Percentiles rank a stretch among this genome's conserved stretches.
Conservation (phyloP, 2,797 vertebrate species). For the Urophycis tenuis region DNA sequence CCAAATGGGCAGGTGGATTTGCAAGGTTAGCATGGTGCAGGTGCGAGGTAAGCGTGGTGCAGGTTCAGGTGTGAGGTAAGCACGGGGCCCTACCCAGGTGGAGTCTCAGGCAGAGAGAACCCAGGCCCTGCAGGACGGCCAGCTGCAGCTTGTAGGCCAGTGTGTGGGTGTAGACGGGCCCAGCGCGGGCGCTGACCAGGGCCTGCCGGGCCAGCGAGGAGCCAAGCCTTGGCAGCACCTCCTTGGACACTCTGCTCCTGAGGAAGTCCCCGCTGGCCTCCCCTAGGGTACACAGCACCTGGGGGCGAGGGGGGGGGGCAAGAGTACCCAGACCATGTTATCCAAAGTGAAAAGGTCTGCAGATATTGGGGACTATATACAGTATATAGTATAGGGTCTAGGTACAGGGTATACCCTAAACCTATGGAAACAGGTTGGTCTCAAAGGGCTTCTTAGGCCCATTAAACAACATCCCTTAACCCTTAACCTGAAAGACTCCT, state of each 20-base stretch:
- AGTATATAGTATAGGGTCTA: too few species aligned
- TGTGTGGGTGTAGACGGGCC: conserved; percentile 82
- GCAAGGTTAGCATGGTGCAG: too few species aligned
- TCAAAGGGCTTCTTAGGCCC: too few species aligned
- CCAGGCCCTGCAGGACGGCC: conserved; percentile 83
- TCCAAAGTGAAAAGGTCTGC: neutral
- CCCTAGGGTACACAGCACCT: conserved; percentile 84
- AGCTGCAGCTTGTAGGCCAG: conserved; percentile 90
- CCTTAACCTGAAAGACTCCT: neutral
- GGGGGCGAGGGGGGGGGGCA: too few species aligned
- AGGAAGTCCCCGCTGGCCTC: conserved; percentile 83
- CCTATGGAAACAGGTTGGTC: too few species aligned
- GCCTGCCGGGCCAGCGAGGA: conserved; percentile 78
- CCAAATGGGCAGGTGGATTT: too few species aligned
- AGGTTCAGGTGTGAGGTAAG: neutral
- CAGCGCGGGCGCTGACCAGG: conserved; percentile 75
- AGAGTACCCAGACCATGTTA: too few species aligned
- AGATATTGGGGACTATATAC: neutral
- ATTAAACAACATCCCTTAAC: too few species aligned
- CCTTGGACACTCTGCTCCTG: conserved; percentile 82
- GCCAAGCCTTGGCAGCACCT: conserved; percentile 82
- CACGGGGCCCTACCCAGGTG: conserved; percentile 76
- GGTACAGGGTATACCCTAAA: too few species aligned
- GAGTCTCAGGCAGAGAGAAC: conserved; percentile 77
- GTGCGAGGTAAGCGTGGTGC: too few species aligned